These are phyloP conservation scores for Lasioglossum marginatum DNA, from an alignment of 2,888 invertebrate genomes.

Conservation along the genomic window DNA sequence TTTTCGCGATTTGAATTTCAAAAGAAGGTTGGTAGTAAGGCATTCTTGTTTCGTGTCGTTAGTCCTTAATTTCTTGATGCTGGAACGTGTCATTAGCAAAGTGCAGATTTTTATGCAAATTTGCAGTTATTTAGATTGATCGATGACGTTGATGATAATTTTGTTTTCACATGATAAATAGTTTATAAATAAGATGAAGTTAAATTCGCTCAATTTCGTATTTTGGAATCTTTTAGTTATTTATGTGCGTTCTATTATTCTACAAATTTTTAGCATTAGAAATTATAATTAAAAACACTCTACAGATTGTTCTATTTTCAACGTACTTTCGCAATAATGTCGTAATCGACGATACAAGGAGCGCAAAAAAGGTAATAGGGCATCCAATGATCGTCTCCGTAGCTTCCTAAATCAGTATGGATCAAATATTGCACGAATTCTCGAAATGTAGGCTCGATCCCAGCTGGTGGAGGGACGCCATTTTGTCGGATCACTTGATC, in stretches of 20 bases:
- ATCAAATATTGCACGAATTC: constrained; percentile 86
- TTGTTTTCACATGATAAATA: no score
- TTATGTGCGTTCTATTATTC: neutral
- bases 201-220: neutral
- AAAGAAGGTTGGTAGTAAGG: neutral
- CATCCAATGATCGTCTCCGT: constrained; percentile 87
- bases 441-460: constrained; percentile 85
- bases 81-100: neutral
- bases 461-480: constrained; percentile 74
- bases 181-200: no score
- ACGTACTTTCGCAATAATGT: constrained; percentile 85
- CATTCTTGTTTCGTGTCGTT: neutral
- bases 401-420: constrained; percentile 83
- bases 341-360: constrained; percentile 86
- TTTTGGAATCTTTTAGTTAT: neutral
- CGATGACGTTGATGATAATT: neutral
- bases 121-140: neutral
- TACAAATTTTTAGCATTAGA: no score
- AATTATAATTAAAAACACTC: neutral
- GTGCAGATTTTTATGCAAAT: neutral
- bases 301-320: neutral
- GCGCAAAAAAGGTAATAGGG: constrained; percentile 86
- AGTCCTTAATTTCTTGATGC: neutral
- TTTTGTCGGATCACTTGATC: constrained; percentile 71
- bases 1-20: neutral